A percentile compares a stretch with the other conserved stretches of the same genome.
Evolutionary conservation across 2,113 vertebrate genomes (phyloP).

Genomic region (Cinclus mexicanus): DNA sequence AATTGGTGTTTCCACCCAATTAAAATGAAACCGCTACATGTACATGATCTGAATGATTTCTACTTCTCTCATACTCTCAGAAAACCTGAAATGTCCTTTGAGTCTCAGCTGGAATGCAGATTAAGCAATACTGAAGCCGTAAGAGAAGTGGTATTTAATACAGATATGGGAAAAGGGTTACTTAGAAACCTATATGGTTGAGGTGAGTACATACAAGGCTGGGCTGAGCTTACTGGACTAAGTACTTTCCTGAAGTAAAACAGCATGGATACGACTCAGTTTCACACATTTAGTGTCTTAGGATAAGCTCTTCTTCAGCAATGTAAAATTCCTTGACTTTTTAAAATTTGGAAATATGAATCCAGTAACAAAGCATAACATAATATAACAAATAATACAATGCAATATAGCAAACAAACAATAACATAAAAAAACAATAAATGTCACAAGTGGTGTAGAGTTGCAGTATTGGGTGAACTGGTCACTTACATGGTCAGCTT

Average conservation of each 20-base stretch:
- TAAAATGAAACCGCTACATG: too few relatives aligned
- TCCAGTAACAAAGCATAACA: not conserved
- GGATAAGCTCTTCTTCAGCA: not conserved
- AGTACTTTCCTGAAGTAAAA: not conserved
- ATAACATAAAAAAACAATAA: not conserved
- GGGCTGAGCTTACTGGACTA: not conserved
- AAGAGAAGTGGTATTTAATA: not conserved
- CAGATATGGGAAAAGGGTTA: not conserved
- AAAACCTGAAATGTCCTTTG: constrained; percentile 38
- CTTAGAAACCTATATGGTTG: not conserved
- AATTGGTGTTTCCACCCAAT: too few relatives aligned
- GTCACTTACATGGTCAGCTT: not conserved
- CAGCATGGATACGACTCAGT: accelerated
- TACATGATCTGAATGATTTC: constrained; percentile 49
- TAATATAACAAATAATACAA: too few relatives aligned
- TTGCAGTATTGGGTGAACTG: not conserved
- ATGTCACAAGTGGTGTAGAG: not conserved
- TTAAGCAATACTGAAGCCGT: not conserved
- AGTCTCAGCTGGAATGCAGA: constrained; percentile 4
- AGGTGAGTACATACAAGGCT: not conserved
- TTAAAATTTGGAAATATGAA: not conserved
- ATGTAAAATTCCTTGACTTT: not conserved
- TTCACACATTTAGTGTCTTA: not conserved
- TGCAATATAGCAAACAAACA: too few relatives aligned
- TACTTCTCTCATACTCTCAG: constrained; percentile 49